phyloP scores from a whole-genome alignment of 1,140 invertebrate species.

The Sinonovacula constricta region DNA sequence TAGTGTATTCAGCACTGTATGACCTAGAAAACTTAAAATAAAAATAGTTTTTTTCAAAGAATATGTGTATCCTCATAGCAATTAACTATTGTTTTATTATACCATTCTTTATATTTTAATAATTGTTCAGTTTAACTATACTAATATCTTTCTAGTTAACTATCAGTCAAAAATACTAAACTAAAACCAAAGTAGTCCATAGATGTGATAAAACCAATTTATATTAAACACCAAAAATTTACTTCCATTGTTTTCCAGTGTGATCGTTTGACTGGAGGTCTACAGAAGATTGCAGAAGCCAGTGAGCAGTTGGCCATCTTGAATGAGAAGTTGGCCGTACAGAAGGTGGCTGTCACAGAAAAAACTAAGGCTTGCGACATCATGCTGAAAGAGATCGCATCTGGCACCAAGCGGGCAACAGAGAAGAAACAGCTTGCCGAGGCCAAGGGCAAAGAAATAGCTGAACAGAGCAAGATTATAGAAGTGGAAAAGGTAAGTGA shows the following conservation, averaged over 20 bases:
- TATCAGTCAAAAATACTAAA: too few species aligned
- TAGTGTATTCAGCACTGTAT: too few species aligned
- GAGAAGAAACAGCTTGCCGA: constrained; percentile 88
- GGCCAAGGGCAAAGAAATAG: constrained; percentile 88
- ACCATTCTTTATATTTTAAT: too few species aligned
- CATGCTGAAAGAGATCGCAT: constrained; percentile 84
- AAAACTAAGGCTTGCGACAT: constrained; percentile 87
- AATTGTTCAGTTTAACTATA: too few species aligned
- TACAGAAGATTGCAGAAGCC: constrained; percentile 89
- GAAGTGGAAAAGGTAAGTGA: constrained; percentile 84
- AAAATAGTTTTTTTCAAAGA: too few species aligned
- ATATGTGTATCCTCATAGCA: too few species aligned
- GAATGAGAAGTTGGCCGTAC: constrained; percentile 87
- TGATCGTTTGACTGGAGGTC: constrained; percentile 84
- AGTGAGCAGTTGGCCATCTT: constrained; percentile 85
- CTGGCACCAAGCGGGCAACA: constrained; percentile 83
- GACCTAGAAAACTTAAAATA: too few species aligned
- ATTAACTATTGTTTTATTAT: too few species aligned
- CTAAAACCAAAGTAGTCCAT: too few species aligned
- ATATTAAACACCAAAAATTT: too few species aligned
- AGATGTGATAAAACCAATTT: too few species aligned
- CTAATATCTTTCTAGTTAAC: too few species aligned
- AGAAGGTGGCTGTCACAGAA: constrained; percentile 87
- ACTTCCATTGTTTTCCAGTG: constrained; percentile 79
- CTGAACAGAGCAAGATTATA: constrained; percentile 88